Evolutionary conservation across 2,797 vertebrate genomes (phyloP).

Genomic region (Helostoma temminkii): DNA sequence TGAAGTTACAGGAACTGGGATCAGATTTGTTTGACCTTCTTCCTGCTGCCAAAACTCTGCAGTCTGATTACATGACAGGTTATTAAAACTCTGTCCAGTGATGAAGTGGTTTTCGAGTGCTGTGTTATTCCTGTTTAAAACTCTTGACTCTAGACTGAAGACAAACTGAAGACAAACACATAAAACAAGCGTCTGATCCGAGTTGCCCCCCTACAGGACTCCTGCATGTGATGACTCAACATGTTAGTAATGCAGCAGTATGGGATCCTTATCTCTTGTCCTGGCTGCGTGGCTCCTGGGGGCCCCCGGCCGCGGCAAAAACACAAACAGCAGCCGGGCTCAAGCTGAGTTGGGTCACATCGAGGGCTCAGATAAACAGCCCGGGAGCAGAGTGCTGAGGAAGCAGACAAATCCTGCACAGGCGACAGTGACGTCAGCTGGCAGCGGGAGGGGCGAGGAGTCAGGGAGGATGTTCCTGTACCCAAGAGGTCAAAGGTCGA

Average conservation of each 20-base stretch:
- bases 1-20: constrained; percentile 17
- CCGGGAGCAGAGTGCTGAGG: constrained; percentile 59
- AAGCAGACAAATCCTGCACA: constrained; percentile 60
- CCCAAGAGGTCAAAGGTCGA: constrained; percentile 9
- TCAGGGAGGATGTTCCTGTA: constrained; percentile 18
- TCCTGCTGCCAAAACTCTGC: constrained; percentile 16
- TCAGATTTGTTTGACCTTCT: constrained; percentile 33
- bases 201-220: constrained; percentile 23
- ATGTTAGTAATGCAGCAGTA: constrained; percentile 51
- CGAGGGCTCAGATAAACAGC: constrained; percentile 70
- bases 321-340: constrained; percentile 55
- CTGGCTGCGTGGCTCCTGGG: constrained; percentile 55
- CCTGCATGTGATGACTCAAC: constrained; percentile 65
- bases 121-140: constrained; percentile 4
- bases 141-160: neutral
- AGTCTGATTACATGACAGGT: constrained; percentile 3
- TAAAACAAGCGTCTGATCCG: constrained; percentile 22
- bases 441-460: neutral
- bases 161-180: neutral
- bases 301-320: constrained; percentile 37
- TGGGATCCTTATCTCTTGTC: constrained; percentile 70
- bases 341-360: constrained; percentile 38
- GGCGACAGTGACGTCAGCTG: constrained; percentile 45
- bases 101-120: neutral
- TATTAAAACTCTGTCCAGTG: constrained; percentile 19